A percentile compares a stretch with the other conserved stretches of the same genome.
phyloP scores from a whole-genome alignment of 2,797 vertebrate species.

The Coregonus sp. region DNA sequence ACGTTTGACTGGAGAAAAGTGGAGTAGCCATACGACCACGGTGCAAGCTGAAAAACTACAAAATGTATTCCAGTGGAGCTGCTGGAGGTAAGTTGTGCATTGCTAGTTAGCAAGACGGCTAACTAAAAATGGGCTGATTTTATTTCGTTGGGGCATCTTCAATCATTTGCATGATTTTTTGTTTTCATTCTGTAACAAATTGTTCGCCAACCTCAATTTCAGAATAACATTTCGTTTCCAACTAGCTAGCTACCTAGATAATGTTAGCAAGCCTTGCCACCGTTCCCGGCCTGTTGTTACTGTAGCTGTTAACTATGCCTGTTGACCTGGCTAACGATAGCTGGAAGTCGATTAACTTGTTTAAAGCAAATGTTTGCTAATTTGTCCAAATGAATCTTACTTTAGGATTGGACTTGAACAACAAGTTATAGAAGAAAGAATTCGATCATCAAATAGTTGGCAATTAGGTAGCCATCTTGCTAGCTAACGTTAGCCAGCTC shows the following conservation, averaged over 20 bases:
- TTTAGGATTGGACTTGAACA: too few species aligned
- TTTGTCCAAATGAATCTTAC: too few species aligned
- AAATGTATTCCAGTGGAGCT: conserved; percentile 78
- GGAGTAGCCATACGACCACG: conserved; percentile 65
- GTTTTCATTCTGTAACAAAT: not conserved
- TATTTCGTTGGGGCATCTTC: not conserved
- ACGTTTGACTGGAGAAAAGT: conserved; percentile 54
- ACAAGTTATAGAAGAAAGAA: too few species aligned
- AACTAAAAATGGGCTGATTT: conserved; percentile 19
- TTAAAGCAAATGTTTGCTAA: too few species aligned
- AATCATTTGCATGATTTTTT: not conserved
- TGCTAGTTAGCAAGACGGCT: conserved; percentile 55
- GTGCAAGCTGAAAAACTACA: conserved; percentile 67
- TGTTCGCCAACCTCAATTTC: too few species aligned
- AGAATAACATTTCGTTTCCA: not conserved
- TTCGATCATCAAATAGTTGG: not conserved
- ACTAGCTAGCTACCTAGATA: conserved; percentile 34
- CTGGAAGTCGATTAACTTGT: not conserved
- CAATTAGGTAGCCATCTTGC: not conserved
- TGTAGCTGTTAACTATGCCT: conserved; percentile 22
- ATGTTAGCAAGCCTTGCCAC: conserved; percentile 60
- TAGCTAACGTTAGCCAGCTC: too few species aligned
- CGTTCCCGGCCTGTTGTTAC: conserved; percentile 55
- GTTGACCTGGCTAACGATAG: not conserved
- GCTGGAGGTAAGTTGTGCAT: conserved; percentile 76